phyloP scores from a whole-genome alignment of 1,140 invertebrate species.

The Globodera rostochiensis region DNA sequence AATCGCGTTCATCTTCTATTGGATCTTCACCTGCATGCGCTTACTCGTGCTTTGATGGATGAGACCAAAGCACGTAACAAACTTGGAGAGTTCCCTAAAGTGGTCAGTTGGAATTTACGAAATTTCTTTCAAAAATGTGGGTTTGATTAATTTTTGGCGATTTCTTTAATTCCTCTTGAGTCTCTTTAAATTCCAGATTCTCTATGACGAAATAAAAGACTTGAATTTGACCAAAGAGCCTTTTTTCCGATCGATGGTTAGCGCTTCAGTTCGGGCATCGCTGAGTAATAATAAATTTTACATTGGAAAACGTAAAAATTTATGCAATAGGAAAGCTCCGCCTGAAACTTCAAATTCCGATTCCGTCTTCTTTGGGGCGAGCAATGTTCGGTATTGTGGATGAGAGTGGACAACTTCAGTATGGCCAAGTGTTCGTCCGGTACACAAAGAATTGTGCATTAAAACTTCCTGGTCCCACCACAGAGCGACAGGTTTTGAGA shows the following conservation, averaged over 20 bases:
- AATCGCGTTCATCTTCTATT: conserved; percentile 57
- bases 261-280: conserved; percentile 55
- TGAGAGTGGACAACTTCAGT: conserved; percentile 64
- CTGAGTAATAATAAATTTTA: conserved; percentile 25
- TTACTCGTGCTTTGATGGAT: conserved; percentile 47
- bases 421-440: conserved; percentile 67
- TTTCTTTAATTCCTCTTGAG: too few species aligned
- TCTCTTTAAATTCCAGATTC: conserved; percentile 20
- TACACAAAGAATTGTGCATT: conserved; percentile 51
- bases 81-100: conserved; percentile 55
- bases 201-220: conserved; percentile 40
- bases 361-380: conserved; percentile 61
- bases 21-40: conserved; percentile 52
- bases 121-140: too few species aligned
- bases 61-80: conserved; percentile 54
- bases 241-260: conserved; percentile 63
- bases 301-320: background rate
- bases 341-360: conserved; percentile 59
- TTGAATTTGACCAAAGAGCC: conserved; percentile 63
- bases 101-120: conserved; percentile 17
- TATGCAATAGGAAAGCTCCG: conserved; percentile 37
- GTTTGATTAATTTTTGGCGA: too few species aligned
- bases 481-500: conserved; percentile 35
- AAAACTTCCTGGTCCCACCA: conserved; percentile 35
- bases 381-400: conserved; percentile 67